phyloP scores from a whole-genome alignment of 1,140 invertebrate species.

The Mizuhopecten yessoensis region DNA sequence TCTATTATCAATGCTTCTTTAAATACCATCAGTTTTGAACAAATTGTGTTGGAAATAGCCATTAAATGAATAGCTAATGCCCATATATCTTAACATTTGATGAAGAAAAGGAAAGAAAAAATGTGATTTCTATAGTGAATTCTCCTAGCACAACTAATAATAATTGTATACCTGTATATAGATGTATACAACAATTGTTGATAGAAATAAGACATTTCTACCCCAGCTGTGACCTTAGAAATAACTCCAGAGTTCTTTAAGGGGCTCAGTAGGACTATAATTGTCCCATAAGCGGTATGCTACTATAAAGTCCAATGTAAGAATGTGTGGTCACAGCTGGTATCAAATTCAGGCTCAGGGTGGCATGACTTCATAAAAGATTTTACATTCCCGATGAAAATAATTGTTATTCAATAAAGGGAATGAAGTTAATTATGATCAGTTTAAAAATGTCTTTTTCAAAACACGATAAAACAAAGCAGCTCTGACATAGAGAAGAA shows the following conservation, averaged over 20 bases:
- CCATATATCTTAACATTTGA: too few relatives aligned
- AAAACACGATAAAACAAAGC: too few relatives aligned
- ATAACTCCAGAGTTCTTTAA: neutral
- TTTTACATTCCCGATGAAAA: neutral
- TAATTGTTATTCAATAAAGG: neutral
- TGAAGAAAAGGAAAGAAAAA: too few relatives aligned
- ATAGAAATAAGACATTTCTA: neutral
- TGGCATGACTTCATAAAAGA: neutral
- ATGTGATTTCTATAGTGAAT: too few relatives aligned
- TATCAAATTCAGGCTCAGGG: neutral
- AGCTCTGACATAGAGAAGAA: too few relatives aligned
- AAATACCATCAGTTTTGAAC: too few relatives aligned
- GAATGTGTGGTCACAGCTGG: neutral
- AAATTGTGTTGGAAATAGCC: too few relatives aligned
- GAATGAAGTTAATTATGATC: neutral
- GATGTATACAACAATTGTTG: neutral
- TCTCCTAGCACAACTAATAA: too few relatives aligned
- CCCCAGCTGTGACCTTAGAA: neutral
- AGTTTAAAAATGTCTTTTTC: too few relatives aligned
- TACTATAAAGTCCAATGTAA: neutral
- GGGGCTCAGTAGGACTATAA: neutral
- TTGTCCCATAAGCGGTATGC: conserved; percentile 10
- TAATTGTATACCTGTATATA: neutral
- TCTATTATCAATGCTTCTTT: too few relatives aligned
- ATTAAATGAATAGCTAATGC: too few relatives aligned